These are phyloP conservation scores for Mormyrops attenuatus DNA, from an alignment of 2,797 vertebrate species.

Conservation along the genomic window DNA sequence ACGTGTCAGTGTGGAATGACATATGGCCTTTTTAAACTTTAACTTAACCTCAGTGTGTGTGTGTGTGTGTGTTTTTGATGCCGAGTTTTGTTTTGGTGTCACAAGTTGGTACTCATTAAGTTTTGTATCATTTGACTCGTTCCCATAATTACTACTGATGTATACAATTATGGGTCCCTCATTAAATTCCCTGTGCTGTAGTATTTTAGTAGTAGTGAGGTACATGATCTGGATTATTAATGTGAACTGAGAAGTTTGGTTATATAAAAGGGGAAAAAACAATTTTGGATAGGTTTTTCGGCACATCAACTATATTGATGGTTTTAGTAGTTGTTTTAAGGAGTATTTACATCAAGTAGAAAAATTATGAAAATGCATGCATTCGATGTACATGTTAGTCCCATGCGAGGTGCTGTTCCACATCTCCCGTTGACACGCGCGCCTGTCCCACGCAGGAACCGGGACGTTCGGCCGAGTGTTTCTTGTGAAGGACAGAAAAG, in stretches of 20 bases:
- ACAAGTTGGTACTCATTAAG: background rate
- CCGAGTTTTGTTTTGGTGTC: background rate
- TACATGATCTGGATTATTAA: background rate
- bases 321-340: background rate
- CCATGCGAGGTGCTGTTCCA: background rate
- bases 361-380: background rate
- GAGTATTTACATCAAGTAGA: background rate
- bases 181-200: background rate
- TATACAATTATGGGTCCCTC: background rate
- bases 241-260: background rate
- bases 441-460: conserved; percentile 62
- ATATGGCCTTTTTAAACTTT: background rate
- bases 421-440: background rate
- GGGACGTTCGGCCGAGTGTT: conserved; percentile 91
- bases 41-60: background rate
- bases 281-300: background rate
- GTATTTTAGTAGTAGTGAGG: background rate
- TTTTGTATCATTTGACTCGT: background rate
- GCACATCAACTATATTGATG: background rate
- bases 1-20: background rate
- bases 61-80: background rate
- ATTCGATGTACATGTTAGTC: background rate
- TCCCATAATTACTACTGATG: background rate
- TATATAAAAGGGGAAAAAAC: background rate
- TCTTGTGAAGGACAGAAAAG: conserved; percentile 77